Base-by-base conservation (phyloP, 1,140 invertebrate genomes). In the Rhagoletis pomonella region DNA sequence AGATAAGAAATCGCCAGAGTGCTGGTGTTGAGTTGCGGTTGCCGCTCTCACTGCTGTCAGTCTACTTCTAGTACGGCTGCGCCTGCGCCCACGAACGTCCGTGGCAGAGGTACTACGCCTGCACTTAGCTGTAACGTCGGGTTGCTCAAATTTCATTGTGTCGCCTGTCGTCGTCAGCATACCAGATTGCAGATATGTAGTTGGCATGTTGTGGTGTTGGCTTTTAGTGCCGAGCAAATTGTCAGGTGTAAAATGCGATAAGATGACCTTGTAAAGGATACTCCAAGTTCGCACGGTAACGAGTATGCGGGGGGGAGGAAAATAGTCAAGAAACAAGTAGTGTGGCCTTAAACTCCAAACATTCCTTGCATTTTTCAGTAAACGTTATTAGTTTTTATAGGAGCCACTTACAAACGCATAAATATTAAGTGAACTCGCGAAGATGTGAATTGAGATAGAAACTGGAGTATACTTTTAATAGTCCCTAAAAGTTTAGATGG, bases 251-350 rank as follows among this genome's bases (percentile, higher is more conserved):
- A 81, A 81, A 81, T 81, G 50, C 73, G 73, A 81, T 81, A 81
- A 81, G 73, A 81, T 81, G 73, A 81, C 73, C 73, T 81, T 81
- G 73, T 58, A 81, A 81, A 81, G 73, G 73, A 81, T 81, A 81
- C 29, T 81, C 9, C n/a, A 81, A 55, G 44, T 29, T 81, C 73
- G n/a, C 73, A 81, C 47, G 73, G 29, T 1, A 62, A 14, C 17
- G 60, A 4, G 12, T 1, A 62, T 4, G 17, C 4, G 60, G 1
- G 60, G 12, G 0, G 29, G 29, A 29, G 60, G 12, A n/a, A 62
- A 62, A 62, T 55, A 55, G 10, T 7, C 5, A 7, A 55, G 2
- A 55, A 55, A 55, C 50, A 10, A 55, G 50, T 7, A 55, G 50
- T 10, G 10, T 55, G 10, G 10, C 5, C 10, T 55, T 55, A 55